phyloP scores from a whole-genome alignment of 2,797 vertebrate species.

The Falco novaeseelandiae region DNA sequence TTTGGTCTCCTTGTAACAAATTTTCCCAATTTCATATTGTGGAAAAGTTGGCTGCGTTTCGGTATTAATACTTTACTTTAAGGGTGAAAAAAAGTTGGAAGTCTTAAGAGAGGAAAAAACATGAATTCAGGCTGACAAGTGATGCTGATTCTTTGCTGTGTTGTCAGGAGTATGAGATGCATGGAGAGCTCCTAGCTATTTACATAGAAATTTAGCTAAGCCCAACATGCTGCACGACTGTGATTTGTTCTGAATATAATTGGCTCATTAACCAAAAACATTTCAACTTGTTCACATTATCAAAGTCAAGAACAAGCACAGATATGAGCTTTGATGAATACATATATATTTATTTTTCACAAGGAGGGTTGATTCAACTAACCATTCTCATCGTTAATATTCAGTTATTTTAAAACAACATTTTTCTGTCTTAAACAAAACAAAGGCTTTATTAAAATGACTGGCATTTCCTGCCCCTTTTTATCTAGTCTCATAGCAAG shows the following conservation, averaged over 20 bases:
- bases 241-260: constrained; percentile 42
- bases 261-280: constrained; percentile 52
- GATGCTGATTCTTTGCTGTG: neutral
- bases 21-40: neutral
- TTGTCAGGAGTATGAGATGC: neutral
- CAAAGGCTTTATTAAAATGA: neutral
- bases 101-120: neutral
- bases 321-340: neutral
- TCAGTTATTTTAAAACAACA: neutral
- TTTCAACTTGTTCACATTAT: constrained; percentile 40
- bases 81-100: neutral
- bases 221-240: constrained; percentile 4
- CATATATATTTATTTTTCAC: neutral
- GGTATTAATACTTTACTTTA: neutral
- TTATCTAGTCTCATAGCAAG: neutral
- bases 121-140: neutral
- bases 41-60: neutral
- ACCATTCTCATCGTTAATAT: neutral
- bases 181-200: neutral
- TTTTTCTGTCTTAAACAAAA: neutral
- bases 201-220: constrained; percentile 33
- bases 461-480: neutral
- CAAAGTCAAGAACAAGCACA: constrained; percentile 1
- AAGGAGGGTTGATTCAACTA: neutral
- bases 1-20: neutral